Evolutionary conservation across 2,888 invertebrate genomes (phyloP).

Genomic region (Conchocele bisecta): DNA sequence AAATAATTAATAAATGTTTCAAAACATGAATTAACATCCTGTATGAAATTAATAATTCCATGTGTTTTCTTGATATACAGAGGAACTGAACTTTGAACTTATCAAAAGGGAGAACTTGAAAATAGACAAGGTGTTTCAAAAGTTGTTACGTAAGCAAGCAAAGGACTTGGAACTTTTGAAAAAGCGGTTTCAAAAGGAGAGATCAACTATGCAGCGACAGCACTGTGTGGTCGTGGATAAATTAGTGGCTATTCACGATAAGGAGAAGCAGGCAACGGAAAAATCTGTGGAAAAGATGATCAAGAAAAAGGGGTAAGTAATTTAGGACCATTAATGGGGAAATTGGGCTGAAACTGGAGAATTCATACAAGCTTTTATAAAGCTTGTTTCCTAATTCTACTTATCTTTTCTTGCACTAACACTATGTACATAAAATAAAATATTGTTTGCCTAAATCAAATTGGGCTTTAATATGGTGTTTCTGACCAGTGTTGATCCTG

Average conservation of each 20-base stretch:
- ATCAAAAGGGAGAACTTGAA: conserved; percentile 80
- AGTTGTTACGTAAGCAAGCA: conserved; percentile 96
- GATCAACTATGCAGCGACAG: conserved; percentile 91
- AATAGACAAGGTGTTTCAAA: conserved; percentile 83
- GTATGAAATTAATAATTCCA: no score
- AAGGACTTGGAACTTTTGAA: conserved; percentile 95
- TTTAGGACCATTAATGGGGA: no score
- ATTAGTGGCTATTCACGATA: conserved; percentile 87
- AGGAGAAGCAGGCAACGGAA: conserved; percentile 79
- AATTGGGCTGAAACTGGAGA: neutral
- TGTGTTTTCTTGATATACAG: conserved; percentile 42
- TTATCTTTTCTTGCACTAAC: no score
- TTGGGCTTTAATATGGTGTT: no score
- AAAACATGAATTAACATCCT: no score
- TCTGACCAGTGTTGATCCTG: no score
- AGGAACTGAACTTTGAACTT: conserved; percentile 78
- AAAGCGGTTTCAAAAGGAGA: conserved; percentile 97
- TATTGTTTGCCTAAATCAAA: no score
- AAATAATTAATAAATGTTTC: no score
- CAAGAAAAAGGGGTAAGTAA: conserved; percentile 87
- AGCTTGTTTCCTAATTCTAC: no score
- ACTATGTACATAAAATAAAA: no score
- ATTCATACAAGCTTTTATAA: no score
- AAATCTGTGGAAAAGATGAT: conserved; percentile 85
- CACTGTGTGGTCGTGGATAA: conserved; percentile 96